Evolutionary conservation across 2,888 invertebrate genomes (phyloP), one percentile per base, ranked within the genome.

Genomic region (Ichneumoninae sp.): DNA sequence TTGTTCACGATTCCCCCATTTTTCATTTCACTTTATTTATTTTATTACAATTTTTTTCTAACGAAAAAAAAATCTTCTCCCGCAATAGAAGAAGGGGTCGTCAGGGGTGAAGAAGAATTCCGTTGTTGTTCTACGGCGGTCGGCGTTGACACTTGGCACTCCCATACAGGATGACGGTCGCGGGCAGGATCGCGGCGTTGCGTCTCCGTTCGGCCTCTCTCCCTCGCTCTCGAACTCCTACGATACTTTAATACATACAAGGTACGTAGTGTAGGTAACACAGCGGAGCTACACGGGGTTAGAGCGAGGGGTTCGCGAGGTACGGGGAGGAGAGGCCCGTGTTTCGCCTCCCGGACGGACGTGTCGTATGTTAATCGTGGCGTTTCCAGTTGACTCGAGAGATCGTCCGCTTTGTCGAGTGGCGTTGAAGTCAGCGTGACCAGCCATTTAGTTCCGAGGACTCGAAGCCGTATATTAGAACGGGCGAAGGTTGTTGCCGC

Each of bases 331-430:
- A 76, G 75, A 60, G 76, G 75, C 66, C 86, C 85, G 79, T 87
- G 87, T 87, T 87, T 81, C 82, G 77, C 84, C 70, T 85, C 82
- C 77, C 79, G 85, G 84, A 85, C 82, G 85, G 85, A 87, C 87
- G 80, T 86, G 87, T 87, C 82, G 86, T 87, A 87, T 86, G 86
- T 87, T 87, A 87, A 87, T 87, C 86, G 85, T 81, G 85, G 86
- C 83, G 81, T 82, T 87, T 84, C 81, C 86, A 84, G 84, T 85
- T 84, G 86, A 80, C 78, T 80, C 84, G 78, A 74, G 86, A 83
- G 84, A 78, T 80, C 75, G 83, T 83, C 69, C 80, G 84, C 86
- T 84, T 82, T 83, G 84, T 84, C 86, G 84, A 86, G 84, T 84
- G 86, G 85, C 83, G 82, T 86, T 85, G 86, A 86, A 83, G 85